Base-by-base conservation (phyloP, 2,113 vertebrate species). In the Oenanthe melanoleuca region DNA sequence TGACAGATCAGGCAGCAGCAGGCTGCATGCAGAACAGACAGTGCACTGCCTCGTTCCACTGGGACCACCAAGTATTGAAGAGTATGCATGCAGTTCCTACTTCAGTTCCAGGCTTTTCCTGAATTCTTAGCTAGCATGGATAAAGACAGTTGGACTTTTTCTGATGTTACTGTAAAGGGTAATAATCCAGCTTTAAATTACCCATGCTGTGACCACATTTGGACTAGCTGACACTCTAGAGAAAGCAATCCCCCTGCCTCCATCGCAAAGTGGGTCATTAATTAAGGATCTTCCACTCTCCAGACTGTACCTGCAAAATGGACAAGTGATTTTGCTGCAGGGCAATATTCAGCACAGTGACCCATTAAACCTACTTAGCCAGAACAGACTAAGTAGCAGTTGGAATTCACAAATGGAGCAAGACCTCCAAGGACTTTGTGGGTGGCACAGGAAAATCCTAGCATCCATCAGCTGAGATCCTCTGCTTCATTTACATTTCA, bases 21-120 rank as follows among this genome's bases (percentile, higher is more conserved):
- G 80, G 64, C 87, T 87, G 89, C 96, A 88, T 56, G 80, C 88
- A 83, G 92, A 95, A 86, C 55, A 95, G 81, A 45, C 59, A 85
- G 38, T 10, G 71, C 52, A 73, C 42, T 80, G 92, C 53, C 87
- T 47, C 0, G 0, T 23, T 87, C 91, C 92, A 44, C 65, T 40
- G 80, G 80, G 94, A 94, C 60, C 61, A 84, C 81, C 61, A 14
- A 40, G 56, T 77, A 79, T 18, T 71, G 83, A 81, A 55, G 65
- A 92, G 69, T 8, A 60, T 21, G 71, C 57, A 86, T 23, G 45
- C 69, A 50, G 65, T 7, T 82, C 44, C 64, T 84, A 40, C 50
- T 37, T 8, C 70, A 79, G 52, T 37, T 44, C 65, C 2, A 1
- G 14, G n/a, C 37, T 79, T 61, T 23, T 63, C 64, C 44, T 31